Evolutionary conservation across 1,140 invertebrate genomes (phyloP).

Genomic region (Hycleus phaleratus): DNA sequence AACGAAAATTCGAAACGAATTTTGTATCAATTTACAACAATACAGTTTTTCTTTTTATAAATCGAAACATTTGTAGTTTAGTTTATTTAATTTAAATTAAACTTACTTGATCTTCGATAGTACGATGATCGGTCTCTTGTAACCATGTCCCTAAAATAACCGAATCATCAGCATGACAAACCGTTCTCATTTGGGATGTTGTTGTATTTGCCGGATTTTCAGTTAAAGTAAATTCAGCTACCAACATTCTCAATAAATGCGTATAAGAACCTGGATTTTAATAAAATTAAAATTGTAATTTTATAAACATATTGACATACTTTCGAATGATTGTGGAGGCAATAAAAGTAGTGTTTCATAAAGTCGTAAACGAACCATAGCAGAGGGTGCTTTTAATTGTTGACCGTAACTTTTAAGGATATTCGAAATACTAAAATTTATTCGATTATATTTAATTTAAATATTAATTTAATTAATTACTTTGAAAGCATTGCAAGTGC

Average conservation of each 20-base stretch:
- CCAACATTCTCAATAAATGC: conserved; percentile 82
- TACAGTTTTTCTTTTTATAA: not conserved
- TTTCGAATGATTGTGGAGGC: conserved; percentile 76
- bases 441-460: conserved; percentile 6
- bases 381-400: conserved; percentile 86
- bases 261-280: conserved; percentile 62
- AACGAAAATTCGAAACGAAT: conserved; percentile 26
- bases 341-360: conserved; percentile 84
- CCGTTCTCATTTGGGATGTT: conserved; percentile 74
- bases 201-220: conserved; percentile 94
- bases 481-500: conserved; percentile 90
- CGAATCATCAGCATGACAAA: conserved; percentile 87
- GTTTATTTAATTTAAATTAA: not conserved
- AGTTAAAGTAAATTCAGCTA: conserved; percentile 92
- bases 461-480: conserved; percentile 48
- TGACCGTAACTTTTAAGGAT: conserved; percentile 90
- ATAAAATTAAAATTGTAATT: not conserved
- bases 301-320: conserved; percentile 43
- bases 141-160: conserved; percentile 81
- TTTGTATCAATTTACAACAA: no score
- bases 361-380: conserved; percentile 82
- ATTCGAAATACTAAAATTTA: conserved; percentile 59
- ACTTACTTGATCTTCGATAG: conserved; percentile 93
- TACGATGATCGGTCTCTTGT: conserved; percentile 92
- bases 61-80: not conserved